phyloP scores from a whole-genome alignment of 1,140 invertebrate genomes.

The Saccostrea cuccullata region DNA sequence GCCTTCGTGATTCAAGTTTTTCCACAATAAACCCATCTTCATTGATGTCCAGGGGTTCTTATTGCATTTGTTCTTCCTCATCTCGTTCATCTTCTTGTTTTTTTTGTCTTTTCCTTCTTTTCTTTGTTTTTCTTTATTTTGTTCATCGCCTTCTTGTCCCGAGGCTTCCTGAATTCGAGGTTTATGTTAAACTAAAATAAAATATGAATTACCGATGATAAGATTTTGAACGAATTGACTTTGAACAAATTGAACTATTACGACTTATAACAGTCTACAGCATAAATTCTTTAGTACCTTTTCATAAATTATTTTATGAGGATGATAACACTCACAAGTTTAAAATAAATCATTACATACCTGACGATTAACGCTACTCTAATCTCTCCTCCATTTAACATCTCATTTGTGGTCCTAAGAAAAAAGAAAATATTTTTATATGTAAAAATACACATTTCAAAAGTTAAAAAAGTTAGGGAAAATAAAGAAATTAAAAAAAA shows the following conservation, averaged over 20 bases:
- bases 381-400: background rate
- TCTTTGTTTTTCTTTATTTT: background rate
- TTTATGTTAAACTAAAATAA: constrained; percentile 13
- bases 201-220: background rate
- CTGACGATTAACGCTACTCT: background rate
- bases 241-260: background rate
- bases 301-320: background rate
- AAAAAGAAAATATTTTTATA: no score
- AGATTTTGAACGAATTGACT: background rate
- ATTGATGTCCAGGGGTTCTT: background rate
- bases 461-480: no score
- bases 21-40: background rate
- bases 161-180: background rate
- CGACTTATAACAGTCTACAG: constrained; percentile 4
- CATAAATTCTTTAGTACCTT: background rate
- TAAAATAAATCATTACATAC: background rate
- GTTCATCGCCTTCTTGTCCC: background rate
- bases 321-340: background rate
- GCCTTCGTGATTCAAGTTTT: background rate
- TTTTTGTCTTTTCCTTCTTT: background rate
- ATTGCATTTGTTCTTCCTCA: background rate
- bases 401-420: no score
- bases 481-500: no score
- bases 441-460: no score
- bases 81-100: background rate